These are phyloP conservation scores for Campoplex nolae DNA, from an alignment of 2,888 invertebrate genomes.

Conservation along the genomic window DNA sequence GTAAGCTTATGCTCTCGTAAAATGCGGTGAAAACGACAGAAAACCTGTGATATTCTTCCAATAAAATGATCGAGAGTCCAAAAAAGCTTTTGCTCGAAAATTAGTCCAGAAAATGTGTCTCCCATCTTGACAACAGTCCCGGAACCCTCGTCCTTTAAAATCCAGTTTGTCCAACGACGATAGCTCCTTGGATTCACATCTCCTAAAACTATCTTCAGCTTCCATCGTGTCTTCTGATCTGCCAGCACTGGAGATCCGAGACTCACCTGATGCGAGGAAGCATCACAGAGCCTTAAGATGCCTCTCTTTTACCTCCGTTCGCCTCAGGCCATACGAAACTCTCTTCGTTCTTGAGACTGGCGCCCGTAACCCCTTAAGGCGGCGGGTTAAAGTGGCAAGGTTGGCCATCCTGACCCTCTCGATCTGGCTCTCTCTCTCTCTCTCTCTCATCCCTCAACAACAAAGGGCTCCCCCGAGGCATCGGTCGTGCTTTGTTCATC, in stretches of 20 bases:
- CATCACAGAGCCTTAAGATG: conserved; percentile 39
- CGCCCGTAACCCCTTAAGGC: conserved; percentile 80
- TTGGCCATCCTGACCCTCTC: conserved; percentile 80
- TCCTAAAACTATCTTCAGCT: background rate
- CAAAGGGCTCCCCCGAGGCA: conserved; percentile 83
- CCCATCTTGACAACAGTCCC: too few species aligned
- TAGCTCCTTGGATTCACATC: background rate
- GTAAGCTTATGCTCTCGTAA: too few species aligned
- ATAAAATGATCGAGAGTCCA: too few species aligned
- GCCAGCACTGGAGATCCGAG: conserved; percentile 20
- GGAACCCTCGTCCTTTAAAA: background rate
- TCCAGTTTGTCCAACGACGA: background rate
- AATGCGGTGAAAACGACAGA: too few species aligned
- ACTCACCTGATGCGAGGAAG: conserved; percentile 60
- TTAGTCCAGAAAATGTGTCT: background rate
- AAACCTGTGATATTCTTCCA: too few species aligned
- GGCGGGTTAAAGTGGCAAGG: conserved; percentile 81
- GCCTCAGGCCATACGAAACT: conserved; percentile 66
- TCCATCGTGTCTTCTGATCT: conserved; percentile 30
- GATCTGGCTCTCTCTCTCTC: conserved; percentile 30
- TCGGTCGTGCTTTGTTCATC: conserved; percentile 76
- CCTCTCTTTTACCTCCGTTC: conserved; percentile 39
- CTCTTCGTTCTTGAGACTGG: conserved; percentile 70
- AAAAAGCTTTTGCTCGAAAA: too few species aligned
- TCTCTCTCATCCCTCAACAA: conserved; percentile 75